Percentiles rank a stretch among this genome's conserved stretches.
These are phyloP conservation scores for Neopipo cinnamomea DNA, from an alignment of 2,113 vertebrate genomes.

Conservation along the genomic window DNA sequence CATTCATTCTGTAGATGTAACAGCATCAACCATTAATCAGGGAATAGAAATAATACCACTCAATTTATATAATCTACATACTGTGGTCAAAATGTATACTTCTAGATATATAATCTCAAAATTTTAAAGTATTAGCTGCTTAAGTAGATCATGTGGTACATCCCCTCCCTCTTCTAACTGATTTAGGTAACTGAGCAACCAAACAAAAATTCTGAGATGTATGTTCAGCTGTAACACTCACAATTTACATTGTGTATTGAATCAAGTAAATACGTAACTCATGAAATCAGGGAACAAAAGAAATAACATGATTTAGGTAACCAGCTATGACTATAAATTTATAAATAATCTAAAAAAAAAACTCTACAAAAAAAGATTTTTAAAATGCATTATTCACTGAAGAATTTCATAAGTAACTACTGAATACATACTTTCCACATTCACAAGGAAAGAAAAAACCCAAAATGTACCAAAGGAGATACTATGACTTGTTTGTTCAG, in stretches of 20 bases:
- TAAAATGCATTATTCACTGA: conserved; percentile 13
- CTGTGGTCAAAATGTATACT: conserved; percentile 39
- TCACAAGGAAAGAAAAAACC: not conserved
- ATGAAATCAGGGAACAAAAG: conserved; percentile 34
- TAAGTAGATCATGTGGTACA: not conserved
- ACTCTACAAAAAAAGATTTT: conserved; percentile 18
- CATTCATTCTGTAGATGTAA: conserved; percentile 44
- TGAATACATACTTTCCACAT: not conserved
- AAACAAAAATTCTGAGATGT: conserved; percentile 54
- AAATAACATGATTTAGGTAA: conserved; percentile 44
- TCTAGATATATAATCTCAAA: conserved; percentile 44
- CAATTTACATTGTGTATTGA: conserved; percentile 44
- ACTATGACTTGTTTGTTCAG: not conserved
- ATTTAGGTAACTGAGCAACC: conserved; percentile 61
- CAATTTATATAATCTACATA: not conserved
- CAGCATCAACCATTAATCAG: conserved; percentile 46
- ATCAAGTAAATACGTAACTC: conserved; percentile 32
- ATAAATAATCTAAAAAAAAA: conserved; percentile 50
- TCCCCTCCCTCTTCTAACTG: conserved; percentile 46
- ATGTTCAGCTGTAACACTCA: conserved; percentile 4
- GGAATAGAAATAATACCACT: conserved; percentile 34
- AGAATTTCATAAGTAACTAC: conserved; percentile 3
- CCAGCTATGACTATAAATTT: conserved; percentile 44
- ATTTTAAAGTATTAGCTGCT: conserved; percentile 53
- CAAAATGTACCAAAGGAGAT: not conserved